phyloP scores from a whole-genome alignment of 53 echinoderm and acorn worm genomes.

The Crossaster papposus region DNA sequence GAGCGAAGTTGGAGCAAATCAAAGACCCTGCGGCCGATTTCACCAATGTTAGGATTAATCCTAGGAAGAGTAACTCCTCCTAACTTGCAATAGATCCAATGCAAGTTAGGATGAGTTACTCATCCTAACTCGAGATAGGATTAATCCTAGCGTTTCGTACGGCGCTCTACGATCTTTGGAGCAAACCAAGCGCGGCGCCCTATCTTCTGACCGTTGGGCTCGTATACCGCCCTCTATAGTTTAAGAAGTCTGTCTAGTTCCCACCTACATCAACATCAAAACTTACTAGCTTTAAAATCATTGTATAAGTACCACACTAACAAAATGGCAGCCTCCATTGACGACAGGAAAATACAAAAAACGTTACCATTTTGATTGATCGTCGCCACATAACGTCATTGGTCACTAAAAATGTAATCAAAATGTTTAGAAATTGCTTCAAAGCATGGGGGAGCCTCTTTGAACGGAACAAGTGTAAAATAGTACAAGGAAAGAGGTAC shows the following conservation, averaged over 20 bases:
- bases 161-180: no score
- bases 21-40: no score
- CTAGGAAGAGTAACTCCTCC: no score
- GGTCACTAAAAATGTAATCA: neutral
- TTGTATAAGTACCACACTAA: neutral
- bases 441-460: neutral
- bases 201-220: neutral
- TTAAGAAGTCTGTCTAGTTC: neutral
- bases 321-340: constrained; percentile 49
- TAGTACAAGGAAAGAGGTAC: neutral
- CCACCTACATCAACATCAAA: neutral
- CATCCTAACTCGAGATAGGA: no score
- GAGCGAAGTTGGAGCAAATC: no score
- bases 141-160: no score
- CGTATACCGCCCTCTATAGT: constrained; percentile 19
- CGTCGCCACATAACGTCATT: neutral
- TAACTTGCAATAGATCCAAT: no score
- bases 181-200: no score
- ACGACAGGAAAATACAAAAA: neutral
- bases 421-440: constrained; percentile 21
- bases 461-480: neutral
- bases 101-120: no score
- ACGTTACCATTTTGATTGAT: neutral
- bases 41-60: no score
- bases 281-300: neutral